Evolutionary conservation across 2,797 vertebrate species (phyloP).

Genomic region (Geotrypetes seraphini): DNA sequence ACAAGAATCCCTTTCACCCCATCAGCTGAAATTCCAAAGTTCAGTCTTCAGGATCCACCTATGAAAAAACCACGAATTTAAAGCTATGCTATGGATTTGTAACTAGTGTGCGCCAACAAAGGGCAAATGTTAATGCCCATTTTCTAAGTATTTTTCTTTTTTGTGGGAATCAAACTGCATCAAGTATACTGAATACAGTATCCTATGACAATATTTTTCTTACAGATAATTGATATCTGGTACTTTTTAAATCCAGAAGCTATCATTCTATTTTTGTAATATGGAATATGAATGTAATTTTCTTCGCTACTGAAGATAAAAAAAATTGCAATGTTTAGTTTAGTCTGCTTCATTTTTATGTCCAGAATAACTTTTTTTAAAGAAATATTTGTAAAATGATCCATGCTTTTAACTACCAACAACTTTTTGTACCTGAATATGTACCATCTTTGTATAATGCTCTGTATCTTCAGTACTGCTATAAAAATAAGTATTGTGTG

Average conservation of each 20-base stretch:
- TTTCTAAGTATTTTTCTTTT: conserved; percentile 25
- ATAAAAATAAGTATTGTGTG: no score
- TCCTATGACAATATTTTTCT: no score
- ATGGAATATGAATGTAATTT: conserved; percentile 19
- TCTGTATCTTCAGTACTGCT: no score
- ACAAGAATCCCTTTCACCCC: conserved; percentile 82
- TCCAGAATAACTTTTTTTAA: no score
- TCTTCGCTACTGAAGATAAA: conserved; percentile 22
- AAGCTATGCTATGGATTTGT: conserved; percentile 5
- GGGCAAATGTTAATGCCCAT: conserved; percentile 22
- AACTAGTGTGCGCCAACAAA: conserved; percentile 19
- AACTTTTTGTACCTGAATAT: no score
- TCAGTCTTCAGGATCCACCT: conserved; percentile 68
- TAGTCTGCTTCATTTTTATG: conserved; percentile 27
- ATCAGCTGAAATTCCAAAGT: conserved; percentile 68
- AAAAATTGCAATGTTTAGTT: conserved; percentile 36
- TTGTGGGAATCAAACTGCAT: conserved; percentile 47
- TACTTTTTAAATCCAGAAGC: conserved; percentile 42
- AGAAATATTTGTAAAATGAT: conserved; percentile 13
- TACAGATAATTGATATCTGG: no score
- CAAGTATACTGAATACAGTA: conserved; percentile 41
- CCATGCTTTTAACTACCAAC: no score
- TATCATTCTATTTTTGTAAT: conserved; percentile 56
- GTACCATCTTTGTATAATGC: no score
- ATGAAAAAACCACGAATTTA: conserved; percentile 81